Conservation (phyloP, 2,797 vertebrate species). For the Fistularia tabacaria region DNA sequence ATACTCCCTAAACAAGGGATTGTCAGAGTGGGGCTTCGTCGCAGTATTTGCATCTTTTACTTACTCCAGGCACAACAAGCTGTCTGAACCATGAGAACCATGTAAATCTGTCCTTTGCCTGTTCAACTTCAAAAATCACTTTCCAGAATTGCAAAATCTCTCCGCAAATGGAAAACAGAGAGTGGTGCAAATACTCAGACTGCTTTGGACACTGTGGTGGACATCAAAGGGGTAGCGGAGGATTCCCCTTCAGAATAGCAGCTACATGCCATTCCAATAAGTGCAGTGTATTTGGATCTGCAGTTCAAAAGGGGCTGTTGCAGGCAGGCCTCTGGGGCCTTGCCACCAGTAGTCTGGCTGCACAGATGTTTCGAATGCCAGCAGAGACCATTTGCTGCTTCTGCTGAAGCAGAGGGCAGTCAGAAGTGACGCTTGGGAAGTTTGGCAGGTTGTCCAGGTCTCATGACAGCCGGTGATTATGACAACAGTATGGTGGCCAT, state of each 20-base stretch:
- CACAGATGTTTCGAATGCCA: conserved; percentile 73
- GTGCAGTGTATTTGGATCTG: conserved; percentile 63
- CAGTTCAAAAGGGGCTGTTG: conserved; percentile 71
- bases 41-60: not conserved
- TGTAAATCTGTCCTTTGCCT: conserved; percentile 59
- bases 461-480: not conserved
- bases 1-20: too few species aligned
- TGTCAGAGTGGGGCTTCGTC: too few species aligned
- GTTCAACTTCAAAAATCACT: conserved; percentile 58
- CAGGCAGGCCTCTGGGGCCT: conserved; percentile 63
- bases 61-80: conserved; percentile 25
- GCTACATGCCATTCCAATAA: conserved; percentile 76
- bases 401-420: conserved; percentile 48
- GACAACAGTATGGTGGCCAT: not conserved
- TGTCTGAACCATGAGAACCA: conserved; percentile 57
- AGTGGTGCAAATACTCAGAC: conserved; percentile 44
- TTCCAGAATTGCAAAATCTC: conserved; percentile 48
- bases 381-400: conserved; percentile 58
- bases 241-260: conserved; percentile 70
- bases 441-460: conserved; percentile 7
- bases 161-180: conserved; percentile 67
- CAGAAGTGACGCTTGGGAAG: conserved; percentile 41
- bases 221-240: conserved; percentile 71
- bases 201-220: conserved; percentile 69
- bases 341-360: conserved; percentile 60